Base-by-base conservation (phyloP, 1,140 invertebrate species). In the Xylocopa sonorina region DNA sequence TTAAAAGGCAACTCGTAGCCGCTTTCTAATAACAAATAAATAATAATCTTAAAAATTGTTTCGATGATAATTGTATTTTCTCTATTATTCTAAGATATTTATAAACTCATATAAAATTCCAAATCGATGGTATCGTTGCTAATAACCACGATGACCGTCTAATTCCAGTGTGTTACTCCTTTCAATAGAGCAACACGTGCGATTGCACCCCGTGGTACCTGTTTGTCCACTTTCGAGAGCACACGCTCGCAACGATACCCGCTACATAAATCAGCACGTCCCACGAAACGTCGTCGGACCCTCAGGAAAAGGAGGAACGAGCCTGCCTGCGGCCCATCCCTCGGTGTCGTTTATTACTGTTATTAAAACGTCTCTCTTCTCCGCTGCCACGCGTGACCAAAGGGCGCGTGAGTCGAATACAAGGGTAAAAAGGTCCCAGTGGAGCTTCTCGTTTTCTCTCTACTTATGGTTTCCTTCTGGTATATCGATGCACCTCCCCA, bases 271-370 rank as follows among this genome's bases (percentile, higher is more conserved):
- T 75, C 60, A 55, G 27, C 2, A n/a, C 66, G 72, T 43, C 60
- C 62, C 50, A 16, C 29, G 34, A 41, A 51, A 50, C 5, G n/a
- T 48, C 72, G 51, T 63, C 72, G 72, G 64, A 41, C 58, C 24
- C 7, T 0, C 34, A 14, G 12, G 46, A 12, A 60, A 38, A 34
- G 14, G 53, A 21, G 34, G 24, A 41, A 50, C 41, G 29, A 10
- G n/a, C 48, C 5, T 21, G 1, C 32, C 18, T 5, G 3, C 4
- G 1, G 9, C 32, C 57, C 34, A 60, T n/a, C 43, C 12, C 58
- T 18, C n/a, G 34, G 34, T 38, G 58, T 66, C 73, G 50, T 77
- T 77, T 69, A 69, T 68, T 57, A 58, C 74, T 27, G 69, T 77
- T 69, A 58, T 77, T 69, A 58, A 77, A 58, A 77, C 64, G 51